A percentile compares a stretch with the other conserved stretches of the same genome.
Evolutionary conservation across 92 coral and sea anemone genomes (phyloP).

Genomic region (Chrysogorgia sp.): DNA sequence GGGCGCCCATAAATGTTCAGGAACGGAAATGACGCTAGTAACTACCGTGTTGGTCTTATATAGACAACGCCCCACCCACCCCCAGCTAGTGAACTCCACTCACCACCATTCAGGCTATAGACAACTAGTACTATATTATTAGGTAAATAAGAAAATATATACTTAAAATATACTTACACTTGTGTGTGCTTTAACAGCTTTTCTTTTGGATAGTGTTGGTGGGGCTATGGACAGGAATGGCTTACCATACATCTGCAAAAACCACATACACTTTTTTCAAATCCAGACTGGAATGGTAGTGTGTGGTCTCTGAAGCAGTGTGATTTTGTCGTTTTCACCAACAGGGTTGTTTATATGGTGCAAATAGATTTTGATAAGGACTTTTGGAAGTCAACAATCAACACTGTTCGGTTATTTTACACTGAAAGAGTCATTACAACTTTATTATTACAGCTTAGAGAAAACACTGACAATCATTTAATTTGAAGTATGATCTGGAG

Average conservation of each 20-base stretch:
- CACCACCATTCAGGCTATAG: too few relatives aligned
- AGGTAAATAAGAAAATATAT: too few relatives aligned
- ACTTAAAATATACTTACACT: too few relatives aligned
- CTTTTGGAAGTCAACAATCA: background rate
- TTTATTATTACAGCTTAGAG: background rate
- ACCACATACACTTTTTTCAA: slow-evolving; percentile 60
- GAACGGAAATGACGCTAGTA: too few relatives aligned
- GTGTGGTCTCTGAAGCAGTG: slow-evolving; percentile 53
- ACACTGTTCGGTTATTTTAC: background rate
- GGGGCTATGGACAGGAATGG: slow-evolving; percentile 51
- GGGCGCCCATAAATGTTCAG: too few relatives aligned
- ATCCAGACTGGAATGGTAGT: slow-evolving; percentile 68
- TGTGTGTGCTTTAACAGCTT: too few relatives aligned
- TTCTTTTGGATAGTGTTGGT: slow-evolving; percentile 56
- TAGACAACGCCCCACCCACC: too few relatives aligned
- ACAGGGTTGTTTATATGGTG: slow-evolving; percentile 41
- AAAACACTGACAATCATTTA: too few relatives aligned
- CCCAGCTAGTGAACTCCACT: too few relatives aligned
- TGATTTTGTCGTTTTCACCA: slow-evolving; percentile 64
- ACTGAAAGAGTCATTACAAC: slow-evolving; percentile 13
- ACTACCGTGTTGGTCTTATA: too few relatives aligned
- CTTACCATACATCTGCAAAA: slow-evolving; percentile 24
- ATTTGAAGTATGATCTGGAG: too few relatives aligned
- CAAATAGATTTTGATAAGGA: slow-evolving; percentile 2
- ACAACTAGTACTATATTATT: too few relatives aligned